Evolutionary conservation across 1,140 invertebrate genomes (phyloP).

Genomic region (Drosophila punjabiensis): DNA sequence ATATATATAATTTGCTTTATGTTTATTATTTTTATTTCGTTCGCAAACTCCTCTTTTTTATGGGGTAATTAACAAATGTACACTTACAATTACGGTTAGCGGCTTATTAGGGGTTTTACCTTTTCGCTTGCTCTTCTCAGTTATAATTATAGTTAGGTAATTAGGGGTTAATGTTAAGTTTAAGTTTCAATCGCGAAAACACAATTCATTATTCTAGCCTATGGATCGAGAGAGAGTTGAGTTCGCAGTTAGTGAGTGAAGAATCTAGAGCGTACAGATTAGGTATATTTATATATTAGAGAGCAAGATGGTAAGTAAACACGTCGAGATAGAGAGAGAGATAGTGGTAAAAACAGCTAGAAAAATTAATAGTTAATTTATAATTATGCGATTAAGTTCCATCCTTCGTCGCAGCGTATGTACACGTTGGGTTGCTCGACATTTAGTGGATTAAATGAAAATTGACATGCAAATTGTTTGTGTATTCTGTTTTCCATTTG

Average conservation of each 20-base stretch:
- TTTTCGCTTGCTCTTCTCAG: conserved; percentile 22
- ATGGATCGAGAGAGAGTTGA: conserved; percentile 43
- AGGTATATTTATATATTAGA: conserved; percentile 16
- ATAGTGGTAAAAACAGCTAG: conserved; percentile 14
- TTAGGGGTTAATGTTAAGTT: conserved; percentile 53
- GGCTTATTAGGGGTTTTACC: conserved; percentile 48
- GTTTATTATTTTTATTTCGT: conserved; percentile 31
- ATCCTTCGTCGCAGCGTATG: conserved; percentile 36
- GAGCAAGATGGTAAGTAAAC: conserved; percentile 34
- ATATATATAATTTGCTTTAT: conserved; percentile 38
- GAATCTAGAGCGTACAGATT: conserved; percentile 26
- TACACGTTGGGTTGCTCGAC: conserved; percentile 50
- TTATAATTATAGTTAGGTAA: conserved; percentile 19
- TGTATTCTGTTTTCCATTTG: conserved; percentile 38
- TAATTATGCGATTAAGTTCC: conserved; percentile 25
- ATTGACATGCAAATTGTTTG: conserved; percentile 58
- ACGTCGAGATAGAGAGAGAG: conserved; percentile 20
- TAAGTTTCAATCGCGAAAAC: conserved; percentile 48
- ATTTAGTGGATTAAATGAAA: conserved; percentile 54
- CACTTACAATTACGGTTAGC: conserved; percentile 74
- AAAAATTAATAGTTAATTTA: conserved; percentile 27
- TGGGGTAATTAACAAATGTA: conserved; percentile 78
- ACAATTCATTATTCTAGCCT: conserved; percentile 81
- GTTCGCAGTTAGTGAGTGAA: conserved; percentile 36
- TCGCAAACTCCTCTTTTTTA: conserved; percentile 64